A percentile compares a stretch with the other conserved stretches of the same genome.
Conservation (phyloP, 2,113 vertebrate genomes). For the Chroicocephalus ridibundus region DNA sequence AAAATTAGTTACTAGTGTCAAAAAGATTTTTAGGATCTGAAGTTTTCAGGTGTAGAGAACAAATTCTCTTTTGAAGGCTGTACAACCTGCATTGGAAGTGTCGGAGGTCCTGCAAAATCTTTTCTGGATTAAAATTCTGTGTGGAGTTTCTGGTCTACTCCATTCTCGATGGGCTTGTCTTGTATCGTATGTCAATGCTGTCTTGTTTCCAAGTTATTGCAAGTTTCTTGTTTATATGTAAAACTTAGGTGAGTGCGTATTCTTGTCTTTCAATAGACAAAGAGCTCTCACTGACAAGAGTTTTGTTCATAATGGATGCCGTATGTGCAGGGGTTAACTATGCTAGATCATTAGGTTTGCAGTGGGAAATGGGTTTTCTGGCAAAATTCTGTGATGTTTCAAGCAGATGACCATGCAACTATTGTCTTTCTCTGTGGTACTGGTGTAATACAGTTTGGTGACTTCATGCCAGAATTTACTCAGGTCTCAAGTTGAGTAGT, state of each 20-base stretch:
- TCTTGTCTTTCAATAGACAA: not conserved
- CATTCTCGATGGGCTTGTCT: fast-evolving
- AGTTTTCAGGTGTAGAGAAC: not conserved
- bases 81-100: not conserved
- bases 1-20: not conserved
- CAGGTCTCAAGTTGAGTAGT: not conserved
- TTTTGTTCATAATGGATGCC: not conserved
- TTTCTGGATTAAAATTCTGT: not conserved
- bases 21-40: not conserved
- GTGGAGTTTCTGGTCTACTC: not conserved
- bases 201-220: not conserved
- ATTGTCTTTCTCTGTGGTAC: not conserved
- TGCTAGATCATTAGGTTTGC: not conserved
- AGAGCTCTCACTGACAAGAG: not conserved
- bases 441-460: not conserved
- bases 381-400: not conserved
- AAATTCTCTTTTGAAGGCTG: not conserved
- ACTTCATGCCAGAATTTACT: not conserved
- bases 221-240: not conserved
- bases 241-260: not conserved
- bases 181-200: not conserved
- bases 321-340: not conserved
- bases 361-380: not conserved
- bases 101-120: not conserved
- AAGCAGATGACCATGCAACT: not conserved